These are phyloP conservation scores for Aphidius colemani DNA, from an alignment of 2,888 invertebrate genomes.

Conservation along the genomic window DNA sequence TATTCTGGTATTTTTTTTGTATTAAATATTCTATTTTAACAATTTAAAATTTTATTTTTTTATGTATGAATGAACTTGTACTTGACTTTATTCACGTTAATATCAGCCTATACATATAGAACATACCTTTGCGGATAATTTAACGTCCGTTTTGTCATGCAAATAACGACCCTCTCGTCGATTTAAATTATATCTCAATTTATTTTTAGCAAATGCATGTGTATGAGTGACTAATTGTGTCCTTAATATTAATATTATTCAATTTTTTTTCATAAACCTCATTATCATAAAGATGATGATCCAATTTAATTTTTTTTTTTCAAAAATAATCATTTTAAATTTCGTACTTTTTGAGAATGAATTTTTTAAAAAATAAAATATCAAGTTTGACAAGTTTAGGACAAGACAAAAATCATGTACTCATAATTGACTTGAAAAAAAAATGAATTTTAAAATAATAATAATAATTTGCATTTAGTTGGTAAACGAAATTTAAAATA, in stretches of 20 bases:
- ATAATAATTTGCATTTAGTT: neutral
- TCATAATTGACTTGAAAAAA: constrained; percentile 10
- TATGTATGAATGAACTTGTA: constrained; percentile 1
- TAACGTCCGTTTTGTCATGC: constrained; percentile 39
- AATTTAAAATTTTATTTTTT: constrained; percentile 1
- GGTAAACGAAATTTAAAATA: constrained; percentile 3
- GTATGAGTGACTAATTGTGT: constrained; percentile 7
- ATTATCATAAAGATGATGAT: neutral
- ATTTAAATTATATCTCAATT: constrained; percentile 11
- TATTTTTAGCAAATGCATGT: constrained; percentile 3
- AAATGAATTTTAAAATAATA: too few relatives aligned
- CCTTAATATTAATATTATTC: constrained; percentile 14
- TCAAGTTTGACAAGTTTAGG: constrained; percentile 1
- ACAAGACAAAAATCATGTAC: constrained; percentile 12
- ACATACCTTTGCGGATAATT: constrained; percentile 37
- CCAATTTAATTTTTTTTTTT: neutral
- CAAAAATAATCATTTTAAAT: neutral
- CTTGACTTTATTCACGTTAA: constrained; percentile 5
- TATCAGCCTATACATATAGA: constrained; percentile 22
- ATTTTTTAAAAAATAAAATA: neutral
- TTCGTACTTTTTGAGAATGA: neutral
- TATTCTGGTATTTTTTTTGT: neutral
- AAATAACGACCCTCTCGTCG: constrained; percentile 37
- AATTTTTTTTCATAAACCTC: neutral
- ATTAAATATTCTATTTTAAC: neutral